Percentiles rank a stretch among this genome's conserved stretches.
phyloP scores from a whole-genome alignment of 2,113 vertebrate species.

The Hucho hucho region DNA sequence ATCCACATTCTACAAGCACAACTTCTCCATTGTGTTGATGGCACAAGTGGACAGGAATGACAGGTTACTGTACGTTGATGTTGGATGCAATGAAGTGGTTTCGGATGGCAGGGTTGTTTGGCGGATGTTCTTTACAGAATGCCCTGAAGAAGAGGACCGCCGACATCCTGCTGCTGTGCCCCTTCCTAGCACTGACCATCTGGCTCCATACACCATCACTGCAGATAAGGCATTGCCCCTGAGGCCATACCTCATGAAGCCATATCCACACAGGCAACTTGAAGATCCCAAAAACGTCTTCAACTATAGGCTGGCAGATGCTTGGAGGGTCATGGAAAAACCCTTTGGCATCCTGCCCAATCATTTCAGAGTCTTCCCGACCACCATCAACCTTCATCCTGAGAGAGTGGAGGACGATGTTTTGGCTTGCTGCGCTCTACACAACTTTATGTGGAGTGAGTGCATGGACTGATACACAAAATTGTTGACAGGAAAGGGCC shows the following conservation, averaged over 20 bases:
- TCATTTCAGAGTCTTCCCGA: not conserved
- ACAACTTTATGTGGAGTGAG: constrained; percentile 7
- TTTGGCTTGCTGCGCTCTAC: constrained; percentile 1
- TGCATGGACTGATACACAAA: too few species aligned
- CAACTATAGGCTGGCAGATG: constrained; percentile 9
- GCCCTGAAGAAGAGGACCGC: not conserved
- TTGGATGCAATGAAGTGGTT: constrained; percentile 8
- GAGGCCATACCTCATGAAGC: constrained; percentile 1
- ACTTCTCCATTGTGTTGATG: constrained; percentile 9
- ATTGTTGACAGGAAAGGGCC: too few species aligned
- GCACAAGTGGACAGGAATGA: constrained; percentile 7
- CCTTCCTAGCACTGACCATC: not conserved
- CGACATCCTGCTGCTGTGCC: not conserved
- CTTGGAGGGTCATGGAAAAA: constrained; percentile 8
- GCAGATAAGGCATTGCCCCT: constrained; percentile 15
- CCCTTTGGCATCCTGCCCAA: constrained; percentile 19
- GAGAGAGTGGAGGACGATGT: not conserved
- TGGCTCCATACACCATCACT: not conserved
- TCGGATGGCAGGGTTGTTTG: constrained; percentile 5
- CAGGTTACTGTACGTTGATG: constrained; percentile 7
- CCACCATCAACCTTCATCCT: not conserved
- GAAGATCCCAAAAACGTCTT: not conserved
- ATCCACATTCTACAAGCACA: not conserved
- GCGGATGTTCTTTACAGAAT: not conserved
- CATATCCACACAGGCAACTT: constrained; percentile 3